These are phyloP conservation scores for Galbula dea DNA, from an alignment of 2,113 vertebrate species.

Conservation along the genomic window DNA sequence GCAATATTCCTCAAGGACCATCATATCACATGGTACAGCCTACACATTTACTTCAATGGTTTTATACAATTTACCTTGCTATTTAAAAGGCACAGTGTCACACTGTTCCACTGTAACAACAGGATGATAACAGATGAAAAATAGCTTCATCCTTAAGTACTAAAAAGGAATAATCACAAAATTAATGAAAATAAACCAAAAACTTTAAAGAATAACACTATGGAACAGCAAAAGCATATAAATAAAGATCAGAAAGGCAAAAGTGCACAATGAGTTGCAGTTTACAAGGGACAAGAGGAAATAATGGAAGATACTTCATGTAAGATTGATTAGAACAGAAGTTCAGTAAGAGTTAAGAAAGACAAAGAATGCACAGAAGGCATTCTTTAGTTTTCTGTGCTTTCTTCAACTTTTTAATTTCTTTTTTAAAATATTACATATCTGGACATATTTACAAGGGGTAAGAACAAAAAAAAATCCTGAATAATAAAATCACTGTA, in stretches of 20 bases:
- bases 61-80: neutral
- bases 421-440: neutral
- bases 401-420: neutral
- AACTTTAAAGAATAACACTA: neutral
- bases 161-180: neutral
- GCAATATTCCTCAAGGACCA: neutral
- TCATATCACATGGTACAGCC: neutral
- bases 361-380: neutral
- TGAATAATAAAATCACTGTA: neutral
- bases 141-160: neutral
- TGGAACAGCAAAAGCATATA: neutral
- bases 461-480: neutral
- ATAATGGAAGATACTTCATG: neutral
- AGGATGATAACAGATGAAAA: neutral
- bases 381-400: neutral
- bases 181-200: neutral
- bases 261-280: neutral
- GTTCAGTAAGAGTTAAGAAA: neutral
- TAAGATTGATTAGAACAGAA: neutral
- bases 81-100: neutral
- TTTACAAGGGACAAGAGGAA: neutral
- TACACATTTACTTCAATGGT: neutral
- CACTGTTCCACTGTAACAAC: rapidly evolving
- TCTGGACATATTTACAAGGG: neutral
- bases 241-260: neutral